Evolutionary conservation across 2,113 vertebrate species (phyloP), one percentile per base, ranked within the genome.

Genomic region (Gymnocephalus cernua): DNA sequence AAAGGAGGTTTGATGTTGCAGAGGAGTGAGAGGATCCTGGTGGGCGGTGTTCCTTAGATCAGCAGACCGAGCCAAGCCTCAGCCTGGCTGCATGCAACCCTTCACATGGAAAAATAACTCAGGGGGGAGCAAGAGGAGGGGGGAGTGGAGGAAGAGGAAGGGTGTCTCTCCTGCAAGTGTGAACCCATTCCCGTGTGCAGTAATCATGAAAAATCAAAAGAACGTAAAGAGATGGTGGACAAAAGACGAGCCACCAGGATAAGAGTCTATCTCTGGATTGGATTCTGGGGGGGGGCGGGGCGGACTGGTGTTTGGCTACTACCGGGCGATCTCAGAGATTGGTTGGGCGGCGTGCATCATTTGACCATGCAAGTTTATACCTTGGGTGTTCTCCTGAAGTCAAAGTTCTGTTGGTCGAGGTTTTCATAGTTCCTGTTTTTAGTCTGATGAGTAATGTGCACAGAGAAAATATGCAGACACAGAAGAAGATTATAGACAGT

Each of bases 341-440:
- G 90, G 91, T 92, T 93, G 97, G 97, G 97, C 96, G 97, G 97
- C 98, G 98, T 99, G 98, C 98, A 99, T 96, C 92, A 77, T 89
- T 61, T 95, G 96, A 98, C 97, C 97, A 99, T 99, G 98, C 98
- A 99, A 96, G 97, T 97, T 88, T 85, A 98, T 99, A 99, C 98
- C 98, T 99, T 99, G 94, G 98, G 98, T 96, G 98, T 97, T 96
- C 98, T 97, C 97, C 99, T 97, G 97, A 97, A 97, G 97, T 99
- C 98, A 99, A 96, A 98, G 96, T 97, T 96, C 95, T 98, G 98
- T 96, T 98, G 97, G 96, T 98, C 98, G 96, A 97, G 96, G 98
- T 96, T 98, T 96, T 99, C 98, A 99, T 97, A 99, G 98, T 98
- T 99, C 98, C 98, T 99, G 97, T 99, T 99, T 99, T 99, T 99